Evolutionary conservation across 2,113 vertebrate genomes (phyloP), one percentile per base, ranked within the genome.

Genomic region (Alces alces): DNA sequence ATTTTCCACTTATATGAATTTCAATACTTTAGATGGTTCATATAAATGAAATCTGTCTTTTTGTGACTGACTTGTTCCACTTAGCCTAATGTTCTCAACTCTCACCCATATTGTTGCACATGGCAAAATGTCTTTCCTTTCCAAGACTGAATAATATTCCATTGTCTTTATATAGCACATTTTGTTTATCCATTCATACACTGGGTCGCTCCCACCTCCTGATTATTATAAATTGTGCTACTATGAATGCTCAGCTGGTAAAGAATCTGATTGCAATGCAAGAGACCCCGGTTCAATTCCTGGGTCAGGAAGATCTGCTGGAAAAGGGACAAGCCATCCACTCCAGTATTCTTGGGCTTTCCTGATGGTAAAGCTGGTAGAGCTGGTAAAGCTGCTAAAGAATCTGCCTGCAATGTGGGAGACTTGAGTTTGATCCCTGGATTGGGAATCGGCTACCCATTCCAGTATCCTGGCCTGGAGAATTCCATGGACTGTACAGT

Each of bases 171-270:
- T 43, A 76, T 76, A 43, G 39, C 70, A 76, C 11, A 43, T 43
- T 76, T 43, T 76, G 23, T 43, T 76, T 76, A 76, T 76, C 36
- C 36, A 43, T 76, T 43, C 36, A 76, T 76, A 3, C 70, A 76
- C 0, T 76, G 21, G 70, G 23, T 43, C 10, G 0, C 70, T 27
- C 36, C 36, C 11, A 76, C 12, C 23, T 76, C 23, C 70, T 76
- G 36, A 43, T 76, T 25, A 27, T 27, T 79, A 47, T 19, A 19
- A 79, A 50, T 33, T 79, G 45, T 50, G 45, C 8, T 5, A 79
- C 45, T 50, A 30, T 79, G 15, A 12, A 50, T 0, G 0, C 33
- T 66, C 0, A 0, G 33, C 4, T 36, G 64, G 33, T 66, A 36
- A 66, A 66, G 64, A 66, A 66, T n/a, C 33, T 66, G 64, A 66